A percentile compares a stretch with the other conserved stretches of the same genome.
Evolutionary conservation across 2,113 vertebrate genomes (phyloP).

Genomic region (zebrafish (Danio rerio)): GRCz12tu NC_133188.1:33692001-33692500

Average conservation of each 20-base stretch:
- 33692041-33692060: constrained; percentile 74
- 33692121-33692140: neutral
- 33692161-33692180: neutral
- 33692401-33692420: neutral
- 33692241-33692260: constrained; percentile 15
- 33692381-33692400: neutral
- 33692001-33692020: constrained; percentile 68
- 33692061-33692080: constrained; percentile 69
- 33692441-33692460: neutral
- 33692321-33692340: constrained; percentile 17
- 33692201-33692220: neutral
- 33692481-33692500: neutral
- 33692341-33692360: constrained; percentile 14
- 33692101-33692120: constrained; percentile 28
- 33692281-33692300: neutral
- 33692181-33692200: neutral
- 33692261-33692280: constrained; percentile 29
- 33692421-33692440: neutral
- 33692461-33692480: neutral
- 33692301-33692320: constrained; percentile 17
- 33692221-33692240: constrained; percentile 7
- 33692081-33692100: constrained; percentile 73
- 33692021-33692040: constrained; percentile 71
- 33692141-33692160: neutral
- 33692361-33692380: constrained; percentile 1